Base-by-base conservation (phyloP, 30 jellyfish, hydroid and myxozoan genomes). In the Aurelia aurita region DNA sequence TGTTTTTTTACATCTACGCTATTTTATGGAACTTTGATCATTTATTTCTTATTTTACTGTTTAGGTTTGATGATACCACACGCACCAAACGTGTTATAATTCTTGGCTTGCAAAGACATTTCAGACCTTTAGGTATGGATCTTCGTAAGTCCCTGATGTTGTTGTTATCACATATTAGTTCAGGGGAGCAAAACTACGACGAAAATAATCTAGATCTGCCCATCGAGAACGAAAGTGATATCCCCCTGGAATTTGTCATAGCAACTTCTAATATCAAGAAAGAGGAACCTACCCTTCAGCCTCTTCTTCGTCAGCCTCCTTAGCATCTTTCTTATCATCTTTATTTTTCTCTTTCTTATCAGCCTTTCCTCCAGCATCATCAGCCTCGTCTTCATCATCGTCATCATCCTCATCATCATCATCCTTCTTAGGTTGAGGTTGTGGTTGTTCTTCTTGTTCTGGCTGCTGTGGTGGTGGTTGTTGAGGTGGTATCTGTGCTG, bases 261-360 rank as follows among this genome's bases (percentile, higher is more conserved):
- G 25, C 69, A n/a, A 64, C 21, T 27, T n/a, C n/a, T n/a, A 65
- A 21, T 10, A 11, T 21, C 27, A 21, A 10, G 22, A 65, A 65
- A 10, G 13, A 5, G 26, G 19, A 6, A 31, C 65, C 29, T 58
- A 77, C 88, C 88, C 88, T 43, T 77, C 88, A 27, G 88, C 80
- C 19, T 83, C 87, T 58, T 83, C 93, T 7, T 83, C 81, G 4
- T 69, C 93, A 5, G 54, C 84, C 69, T 71, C 69, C 23, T 45
- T 64, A 4, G 20, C 84, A 11, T 23, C 44, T 64, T 64, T 19
- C 69, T 71, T 32, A 11, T 71, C 13, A 14, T 71, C 69, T 9
- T 71, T 21, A 19, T 34, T 62, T 31, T 69, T 64, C 13, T 23
- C 45, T 26, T 63, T 51, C 75, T 65, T 54, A 16, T 26, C 80